Base-by-base conservation (phyloP, 2,888 invertebrate genomes). In the Protophormia terraenovae region DNA sequence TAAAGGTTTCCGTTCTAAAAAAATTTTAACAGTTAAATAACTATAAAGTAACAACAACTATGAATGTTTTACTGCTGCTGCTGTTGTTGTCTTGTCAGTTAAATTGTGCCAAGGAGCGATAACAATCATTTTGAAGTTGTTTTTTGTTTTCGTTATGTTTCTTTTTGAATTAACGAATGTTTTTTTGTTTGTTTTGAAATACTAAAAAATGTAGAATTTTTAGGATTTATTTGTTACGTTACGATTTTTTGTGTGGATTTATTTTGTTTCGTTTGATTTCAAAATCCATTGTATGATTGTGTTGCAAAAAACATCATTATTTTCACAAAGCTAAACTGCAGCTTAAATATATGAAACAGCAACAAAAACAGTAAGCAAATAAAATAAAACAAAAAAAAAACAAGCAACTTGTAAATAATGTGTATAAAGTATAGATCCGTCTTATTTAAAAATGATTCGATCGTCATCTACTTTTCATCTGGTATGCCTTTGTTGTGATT, bases 81-180 rank as follows among this genome's bases (percentile, higher is more conserved):
- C 50, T 69, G 72, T 22, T 76, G 84, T 41, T 69, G 78, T 85
- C 75, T 85, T 82, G 82, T 79, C 82, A 64, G 75, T 60, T 75
- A 75, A 85, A 85, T 79, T 82, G 75, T 82, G 82, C 75, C 85
- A 82, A 45, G 79, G 50, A 86, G 73, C 72, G 80, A 86, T 86
- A 83, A 83, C 72, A 86, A 86, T 80, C 80, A 77, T 73, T 86
- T 83, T 83, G 45, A 32, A 24, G 71, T 71, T 84, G n/a, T 64
- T 81, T 79, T 45, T 73, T 67, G 47, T 64, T 66, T 50, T 64
- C 53, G 45, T 66, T 81, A 55, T 71, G 58, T 78, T 80, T 71
- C 35, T 62, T 80, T 72, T 66, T 53, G 47, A 78, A 71, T 71
- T 81, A 78, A 85, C 77, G 62, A 82, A 73, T 53, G 53, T 69